These are phyloP conservation scores for Eupithecia subfuscata DNA, from an alignment of 2,888 invertebrate genomes.

Conservation along the genomic window DNA sequence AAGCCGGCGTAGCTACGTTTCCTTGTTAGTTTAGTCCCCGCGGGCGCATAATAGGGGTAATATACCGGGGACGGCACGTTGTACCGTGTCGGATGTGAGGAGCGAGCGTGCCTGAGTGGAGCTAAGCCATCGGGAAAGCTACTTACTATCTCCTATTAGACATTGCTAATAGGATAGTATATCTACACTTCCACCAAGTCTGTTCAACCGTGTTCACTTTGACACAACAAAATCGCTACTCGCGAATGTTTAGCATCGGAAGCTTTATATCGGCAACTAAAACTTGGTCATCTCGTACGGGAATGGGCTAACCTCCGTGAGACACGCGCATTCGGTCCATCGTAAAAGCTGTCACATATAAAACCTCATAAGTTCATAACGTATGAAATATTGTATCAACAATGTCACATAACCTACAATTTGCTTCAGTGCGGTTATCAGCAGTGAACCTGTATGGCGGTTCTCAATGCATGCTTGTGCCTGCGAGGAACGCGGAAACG, in stretches of 20 bases:
- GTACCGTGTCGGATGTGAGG: conserved; percentile 40
- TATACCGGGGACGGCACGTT: conserved; percentile 43
- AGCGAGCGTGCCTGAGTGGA: conserved; percentile 64
- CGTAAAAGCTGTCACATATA: conserved; percentile 16
- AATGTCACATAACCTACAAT: conserved; percentile 40
- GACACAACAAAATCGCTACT: background rate
- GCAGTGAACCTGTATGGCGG: conserved; percentile 35
- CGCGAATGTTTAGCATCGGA: background rate
- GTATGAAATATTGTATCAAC: conserved; percentile 30
- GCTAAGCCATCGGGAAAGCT: conserved; percentile 42
- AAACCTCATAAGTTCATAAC: conserved; percentile 20
- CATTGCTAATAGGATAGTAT: background rate
- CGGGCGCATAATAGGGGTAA: conserved; percentile 41
- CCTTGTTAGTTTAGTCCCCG: conserved; percentile 29
- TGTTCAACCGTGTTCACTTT: background rate
- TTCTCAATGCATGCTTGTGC: conserved; percentile 46
- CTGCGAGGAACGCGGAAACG: conserved; percentile 70
- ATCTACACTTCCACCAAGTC: background rate
- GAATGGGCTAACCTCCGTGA: background rate
- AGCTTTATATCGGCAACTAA: background rate
- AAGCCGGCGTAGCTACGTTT: conserved; percentile 26
- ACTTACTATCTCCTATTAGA: background rate
- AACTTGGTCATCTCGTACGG: background rate
- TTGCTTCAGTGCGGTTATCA: conserved; percentile 46
- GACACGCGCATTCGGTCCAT: conserved; percentile 2